Evolutionary conservation across 2,797 vertebrate species (phyloP), one percentile per base, ranked within the genome.

Genomic region (Tiaroga cobitis): DNA sequence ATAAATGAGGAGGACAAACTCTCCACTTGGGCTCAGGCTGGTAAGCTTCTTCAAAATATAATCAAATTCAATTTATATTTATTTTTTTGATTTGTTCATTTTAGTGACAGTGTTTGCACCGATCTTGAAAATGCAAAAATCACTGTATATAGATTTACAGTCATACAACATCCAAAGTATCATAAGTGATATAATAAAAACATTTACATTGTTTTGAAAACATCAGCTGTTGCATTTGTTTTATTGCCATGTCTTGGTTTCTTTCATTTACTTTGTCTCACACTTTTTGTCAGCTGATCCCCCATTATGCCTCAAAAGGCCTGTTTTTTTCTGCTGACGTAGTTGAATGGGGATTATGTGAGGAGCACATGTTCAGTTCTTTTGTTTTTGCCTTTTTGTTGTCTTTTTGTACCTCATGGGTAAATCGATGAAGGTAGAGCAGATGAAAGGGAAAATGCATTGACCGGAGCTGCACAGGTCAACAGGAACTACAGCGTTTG

Each of bases 371-470:
- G 91, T 68, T 69, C 76, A 79, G 74, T 21, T 82, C 90, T 92
- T 93, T 92, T 92, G 92, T 94, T 51, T 90, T 91, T 87, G 87
- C 90, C 89, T 91, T 90, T 92, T 93, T 90, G 89, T 88, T 91
- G 88, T 84, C 79, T 88, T 86, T 88, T 81, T 89, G 88, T 91
- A 89, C 81, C 85, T 90, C 91, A 88, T 90, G 86, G 87, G 91
- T 90, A 91, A 94, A 91, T 92, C 88, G 88, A 91, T 90, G 90
- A 90, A 93, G 91, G 90, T 88, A 90, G 90, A 87, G 91, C 90
- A 91, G 90, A 87, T 90, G 86, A 89, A 91, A 94, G 91, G 90
- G 85, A 94, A 93, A 93, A 89, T 93, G 92, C 93, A 91, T 86
- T 83, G 89, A 84, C 90, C 82, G 29, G 29, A 65, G 63, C 63